phyloP scores from a whole-genome alignment of 2,888 invertebrate genomes.

The Agrochola macilenta region DNA sequence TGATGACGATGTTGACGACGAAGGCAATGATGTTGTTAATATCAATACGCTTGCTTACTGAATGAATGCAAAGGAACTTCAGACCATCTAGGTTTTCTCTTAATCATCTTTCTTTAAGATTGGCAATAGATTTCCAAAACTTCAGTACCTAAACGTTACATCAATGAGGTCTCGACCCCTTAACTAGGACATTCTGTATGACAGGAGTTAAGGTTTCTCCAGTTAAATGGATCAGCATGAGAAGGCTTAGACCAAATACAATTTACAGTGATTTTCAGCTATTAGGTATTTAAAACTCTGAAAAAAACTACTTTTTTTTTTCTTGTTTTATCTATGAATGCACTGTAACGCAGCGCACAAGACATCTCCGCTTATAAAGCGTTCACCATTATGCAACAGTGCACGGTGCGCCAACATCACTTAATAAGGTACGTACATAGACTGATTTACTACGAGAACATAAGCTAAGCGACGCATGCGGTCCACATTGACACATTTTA shows the following conservation, averaged over 20 bases:
- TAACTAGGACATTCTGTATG: not conserved
- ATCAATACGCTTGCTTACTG: not conserved
- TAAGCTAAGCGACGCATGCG: conserved; percentile 38
- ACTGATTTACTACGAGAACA: conserved; percentile 55
- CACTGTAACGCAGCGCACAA: conserved; percentile 22
- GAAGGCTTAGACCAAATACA: no score
- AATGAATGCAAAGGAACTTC: not conserved
- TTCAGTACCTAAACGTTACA: not conserved
- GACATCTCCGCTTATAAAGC: conserved; percentile 17
- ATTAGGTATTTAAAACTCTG: no score
- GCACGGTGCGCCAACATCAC: conserved; percentile 39
- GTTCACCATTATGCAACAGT: conserved; percentile 54
- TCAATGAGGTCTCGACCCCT: not conserved
- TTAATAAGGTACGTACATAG: conserved; percentile 49
- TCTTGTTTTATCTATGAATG: not conserved
- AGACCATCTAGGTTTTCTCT: not conserved
- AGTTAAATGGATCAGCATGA: no score
- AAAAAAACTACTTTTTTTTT: not conserved
- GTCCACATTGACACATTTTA: conserved; percentile 69
- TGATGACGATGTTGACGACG: not conserved
- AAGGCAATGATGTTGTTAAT: not conserved
- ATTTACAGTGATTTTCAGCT: no score
- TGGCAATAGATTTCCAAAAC: not conserved
- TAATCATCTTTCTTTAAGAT: no score
- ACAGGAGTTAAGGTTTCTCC: no score